These are phyloP conservation scores for Pollenia labialis DNA, from an alignment of 2,888 invertebrate species.

Conservation along the genomic window DNA sequence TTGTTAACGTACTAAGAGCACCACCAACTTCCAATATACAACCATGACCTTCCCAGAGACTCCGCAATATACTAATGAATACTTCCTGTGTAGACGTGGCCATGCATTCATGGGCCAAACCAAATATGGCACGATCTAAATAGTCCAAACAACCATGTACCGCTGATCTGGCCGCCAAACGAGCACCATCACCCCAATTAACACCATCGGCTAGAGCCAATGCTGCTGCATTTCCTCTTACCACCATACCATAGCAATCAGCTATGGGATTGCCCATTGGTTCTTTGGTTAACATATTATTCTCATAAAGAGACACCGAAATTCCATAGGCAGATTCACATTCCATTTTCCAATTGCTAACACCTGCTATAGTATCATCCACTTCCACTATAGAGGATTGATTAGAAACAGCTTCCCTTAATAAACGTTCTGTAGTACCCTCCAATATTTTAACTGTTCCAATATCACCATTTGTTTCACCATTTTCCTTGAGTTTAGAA, in stretches of 20 bases:
- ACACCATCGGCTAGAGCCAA: slow-evolving; percentile 95
- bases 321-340: slow-evolving; percentile 84
- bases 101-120: slow-evolving; percentile 83
- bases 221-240: slow-evolving; percentile 89
- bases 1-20: slow-evolving; percentile 92
- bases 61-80: slow-evolving; percentile 90
- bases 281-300: slow-evolving; percentile 90
- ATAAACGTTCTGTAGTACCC: slow-evolving; percentile 79
- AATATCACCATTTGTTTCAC: slow-evolving; percentile 42
- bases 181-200: slow-evolving; percentile 95
- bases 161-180: slow-evolving; percentile 93
- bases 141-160: slow-evolving; percentile 93
- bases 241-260: slow-evolving; percentile 92
- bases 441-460: slow-evolving; percentile 75
- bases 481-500: slow-evolving; percentile 69
- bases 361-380: slow-evolving; percentile 80
- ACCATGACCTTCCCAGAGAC: slow-evolving; percentile 93
- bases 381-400: slow-evolving; percentile 74
- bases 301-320: slow-evolving; percentile 91
- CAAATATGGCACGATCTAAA: slow-evolving; percentile 89
- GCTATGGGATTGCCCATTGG: slow-evolving; percentile 93
- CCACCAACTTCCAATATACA: slow-evolving; percentile 93
- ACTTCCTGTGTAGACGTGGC: slow-evolving; percentile 88
- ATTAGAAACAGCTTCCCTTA: slow-evolving; percentile 82
- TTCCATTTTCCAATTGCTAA: slow-evolving; percentile 84